Base-by-base conservation (phyloP, 2,113 vertebrate genomes). In the Percina caprodes region DNA sequence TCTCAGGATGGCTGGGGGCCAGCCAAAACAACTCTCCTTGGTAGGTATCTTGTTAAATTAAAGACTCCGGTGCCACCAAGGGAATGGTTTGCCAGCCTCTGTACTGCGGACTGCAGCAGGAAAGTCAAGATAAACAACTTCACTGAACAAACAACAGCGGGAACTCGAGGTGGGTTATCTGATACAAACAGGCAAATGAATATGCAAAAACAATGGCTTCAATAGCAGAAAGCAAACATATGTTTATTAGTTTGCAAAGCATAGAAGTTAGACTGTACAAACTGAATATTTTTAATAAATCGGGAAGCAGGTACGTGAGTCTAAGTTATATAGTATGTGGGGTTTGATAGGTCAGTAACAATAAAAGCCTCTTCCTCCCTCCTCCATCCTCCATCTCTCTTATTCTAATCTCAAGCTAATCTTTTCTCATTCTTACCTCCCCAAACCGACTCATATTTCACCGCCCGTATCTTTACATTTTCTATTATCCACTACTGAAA, bases 381-480 rank as follows among this genome's bases (percentile, higher is more conserved):
- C 82, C 89, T 90, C 77, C 91, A 92, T 91, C 82, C 89, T 90
- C 77, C 91, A 92, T 93, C 93, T 94, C 87, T 94, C 91, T 92
- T 94, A 90, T 92, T 94, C 90, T 94, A 93, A 94, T 94, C 94
- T 93, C 87, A 87, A 86, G 39, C 91, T 94, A 92, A 94, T 94
- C 94, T 94, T 93, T 93, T 91, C 90, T 91, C 91, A 91, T 92
- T 92, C 92, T 92, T 92, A 93, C 90, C 92, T 91, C 86, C 91
- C 88, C 86, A 91, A 93, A 93, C 90, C 79, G 73, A 82, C 91
- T 93, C 94, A 94, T 95, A 95, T 94, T 95, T 95, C 94, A 95
- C 90, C 70, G 52, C 33, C 90, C 83, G 67, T 94, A 93, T 91
- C 93, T 93, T 94, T 93, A 91, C 91, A 94, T 94, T 93, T 94